Evolutionary conservation across 2,888 invertebrate genomes (phyloP).

Genomic region (Andrena haemorrhoa): DNA sequence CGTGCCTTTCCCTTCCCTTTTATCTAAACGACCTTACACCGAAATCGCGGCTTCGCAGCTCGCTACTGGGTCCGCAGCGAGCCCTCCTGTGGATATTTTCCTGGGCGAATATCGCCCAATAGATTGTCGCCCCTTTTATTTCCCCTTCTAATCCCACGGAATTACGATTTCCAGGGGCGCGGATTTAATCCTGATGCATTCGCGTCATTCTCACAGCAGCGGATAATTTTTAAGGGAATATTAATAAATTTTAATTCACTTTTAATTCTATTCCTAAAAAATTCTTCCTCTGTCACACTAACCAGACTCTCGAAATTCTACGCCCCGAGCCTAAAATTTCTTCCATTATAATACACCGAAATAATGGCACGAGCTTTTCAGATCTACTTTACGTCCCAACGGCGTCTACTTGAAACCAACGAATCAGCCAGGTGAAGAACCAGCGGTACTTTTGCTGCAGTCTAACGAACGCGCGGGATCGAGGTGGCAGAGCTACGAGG

Average conservation of each 20-base stretch:
- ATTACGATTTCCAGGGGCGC: slow-evolving; percentile 7
- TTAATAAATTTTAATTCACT: too few species aligned
- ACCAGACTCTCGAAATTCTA: not conserved
- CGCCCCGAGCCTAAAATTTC: not conserved
- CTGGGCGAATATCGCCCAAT: slow-evolving; percentile 45
- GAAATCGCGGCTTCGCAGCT: slow-evolving; percentile 48
- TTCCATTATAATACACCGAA: not conserved
- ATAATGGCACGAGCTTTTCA: not conserved
- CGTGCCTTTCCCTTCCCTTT: slow-evolving; percentile 52
- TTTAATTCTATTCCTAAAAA: too few species aligned
- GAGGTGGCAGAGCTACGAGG: not conserved
- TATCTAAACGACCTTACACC: slow-evolving; percentile 59
- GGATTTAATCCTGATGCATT: too few species aligned
- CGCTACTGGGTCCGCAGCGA: not conserved
- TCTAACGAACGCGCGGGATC: not conserved
- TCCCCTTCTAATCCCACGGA: slow-evolving; percentile 41
- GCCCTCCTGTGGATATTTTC: slow-evolving; percentile 37
- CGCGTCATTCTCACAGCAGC: too few species aligned
- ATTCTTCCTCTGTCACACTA: not conserved
- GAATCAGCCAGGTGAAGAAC: not conserved
- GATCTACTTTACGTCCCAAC: too few species aligned
- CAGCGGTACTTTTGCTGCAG: not conserved
- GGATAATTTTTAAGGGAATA: too few species aligned
- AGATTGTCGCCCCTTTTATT: slow-evolving; percentile 44
- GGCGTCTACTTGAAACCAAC: not conserved